These are phyloP conservation scores for Triplophysa bombifrons DNA, from an alignment of 2,797 vertebrate species.

Conservation along the genomic window DNA sequence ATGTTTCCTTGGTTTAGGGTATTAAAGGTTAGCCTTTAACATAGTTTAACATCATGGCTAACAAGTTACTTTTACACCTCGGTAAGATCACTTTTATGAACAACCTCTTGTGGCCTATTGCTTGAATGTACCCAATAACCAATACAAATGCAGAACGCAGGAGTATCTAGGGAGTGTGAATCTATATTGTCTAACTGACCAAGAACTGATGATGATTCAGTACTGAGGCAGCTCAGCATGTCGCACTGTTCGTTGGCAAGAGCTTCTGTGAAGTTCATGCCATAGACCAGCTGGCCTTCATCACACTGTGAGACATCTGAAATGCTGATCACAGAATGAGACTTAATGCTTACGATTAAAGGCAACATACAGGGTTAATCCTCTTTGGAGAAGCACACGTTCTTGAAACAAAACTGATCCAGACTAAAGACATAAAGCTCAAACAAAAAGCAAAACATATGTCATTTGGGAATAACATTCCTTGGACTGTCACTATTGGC, in stretches of 20 bases:
- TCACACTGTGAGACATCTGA: constrained; percentile 20
- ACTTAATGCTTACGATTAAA: constrained; percentile 59
- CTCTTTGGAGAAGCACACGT: constrained; percentile 59
- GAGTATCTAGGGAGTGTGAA: neutral
- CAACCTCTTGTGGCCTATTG: neutral
- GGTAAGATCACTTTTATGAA: neutral
- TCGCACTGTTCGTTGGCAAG: neutral
- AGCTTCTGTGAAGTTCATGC: neutral
- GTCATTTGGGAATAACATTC: too few species aligned
- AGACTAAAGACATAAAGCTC: constrained; percentile 56
- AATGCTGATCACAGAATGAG: constrained; percentile 44
- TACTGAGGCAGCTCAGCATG: neutral
- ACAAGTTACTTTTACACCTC: neutral
- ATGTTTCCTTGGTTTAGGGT: neutral
- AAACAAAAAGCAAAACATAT: neutral
- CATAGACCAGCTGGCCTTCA: neutral
- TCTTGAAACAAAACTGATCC: constrained; percentile 66
- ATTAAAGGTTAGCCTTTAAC: neutral
- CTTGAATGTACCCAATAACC: neutral
- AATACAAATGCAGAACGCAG: neutral
- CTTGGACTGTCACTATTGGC: too few species aligned
- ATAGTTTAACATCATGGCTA: constrained; percentile 6
- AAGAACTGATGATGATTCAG: neutral
- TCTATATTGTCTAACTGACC: neutral
- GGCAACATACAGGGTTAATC: constrained; percentile 62